Evolutionary conservation across 1,140 invertebrate species (phyloP).

Genomic region (Procambarus clarkii): DNA sequence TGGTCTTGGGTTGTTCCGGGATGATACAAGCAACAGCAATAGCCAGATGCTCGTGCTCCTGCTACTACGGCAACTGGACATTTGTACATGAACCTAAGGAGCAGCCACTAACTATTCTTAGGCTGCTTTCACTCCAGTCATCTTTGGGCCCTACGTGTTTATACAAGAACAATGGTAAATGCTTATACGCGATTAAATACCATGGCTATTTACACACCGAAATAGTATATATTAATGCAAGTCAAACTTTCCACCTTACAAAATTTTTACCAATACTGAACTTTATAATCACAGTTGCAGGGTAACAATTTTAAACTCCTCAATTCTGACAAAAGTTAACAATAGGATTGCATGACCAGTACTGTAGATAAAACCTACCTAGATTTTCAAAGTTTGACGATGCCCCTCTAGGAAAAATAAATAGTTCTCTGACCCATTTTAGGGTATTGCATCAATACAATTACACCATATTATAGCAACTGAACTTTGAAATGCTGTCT

Average conservation of each 20-base stretch:
- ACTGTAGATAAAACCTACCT: constrained; percentile 11
- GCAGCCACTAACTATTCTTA: constrained; percentile 27
- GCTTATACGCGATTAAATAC: constrained; percentile 68
- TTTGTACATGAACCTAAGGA: constrained; percentile 66
- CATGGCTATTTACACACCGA: constrained; percentile 66
- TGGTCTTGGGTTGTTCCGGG: constrained; percentile 24
- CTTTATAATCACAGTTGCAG: constrained; percentile 57
- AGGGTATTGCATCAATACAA: constrained; percentile 50
- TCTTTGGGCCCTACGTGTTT: constrained; percentile 68
- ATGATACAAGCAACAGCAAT: constrained; percentile 42
- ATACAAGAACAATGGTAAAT: constrained; percentile 70
- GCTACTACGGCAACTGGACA: constrained; percentile 61
- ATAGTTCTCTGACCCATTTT: constrained; percentile 19
- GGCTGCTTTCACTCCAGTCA: constrained; percentile 41
- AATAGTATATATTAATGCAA: constrained; percentile 58
- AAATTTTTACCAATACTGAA: constrained; percentile 22
- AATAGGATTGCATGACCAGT: neutral
- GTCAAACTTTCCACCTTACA: constrained; percentile 51
- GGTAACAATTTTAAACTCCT: constrained; percentile 3
- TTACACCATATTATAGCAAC: constrained; percentile 47
- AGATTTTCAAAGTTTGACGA: constrained; percentile 4
- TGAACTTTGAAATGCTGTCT: constrained; percentile 17
- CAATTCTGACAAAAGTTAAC: neutral
- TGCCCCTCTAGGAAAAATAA: constrained; percentile 27
- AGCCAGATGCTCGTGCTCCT: constrained; percentile 47